A percentile compares a stretch with the other conserved stretches of the same genome.
These are phyloP conservation scores for Thymelicus acteon DNA, from an alignment of 2,888 invertebrate species.

Conservation along the genomic window DNA sequence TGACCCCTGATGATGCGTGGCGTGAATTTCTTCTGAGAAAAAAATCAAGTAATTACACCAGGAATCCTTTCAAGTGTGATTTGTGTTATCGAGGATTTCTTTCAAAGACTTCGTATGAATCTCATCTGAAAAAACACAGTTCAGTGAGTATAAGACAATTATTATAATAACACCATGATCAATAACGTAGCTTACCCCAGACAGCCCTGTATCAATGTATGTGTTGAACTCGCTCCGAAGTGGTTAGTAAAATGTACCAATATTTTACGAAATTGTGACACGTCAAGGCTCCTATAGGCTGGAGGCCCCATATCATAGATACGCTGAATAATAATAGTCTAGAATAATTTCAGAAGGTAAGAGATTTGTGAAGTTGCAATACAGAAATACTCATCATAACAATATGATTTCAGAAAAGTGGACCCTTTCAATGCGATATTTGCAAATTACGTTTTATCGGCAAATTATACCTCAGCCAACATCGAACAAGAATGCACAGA, in stretches of 20 bases:
- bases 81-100: slow-evolving; percentile 56
- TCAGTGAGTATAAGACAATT: slow-evolving; percentile 46
- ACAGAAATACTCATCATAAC: no score
- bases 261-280: no score
- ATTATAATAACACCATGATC: background rate
- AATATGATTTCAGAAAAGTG: slow-evolving; percentile 45
- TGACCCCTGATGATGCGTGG: slow-evolving; percentile 54
- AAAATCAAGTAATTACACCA: slow-evolving; percentile 55
- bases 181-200: no score
- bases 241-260: no score
- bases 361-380: no score
- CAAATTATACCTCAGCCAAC: slow-evolving; percentile 48
- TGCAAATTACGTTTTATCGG: slow-evolving; percentile 40
- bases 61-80: slow-evolving; percentile 54
- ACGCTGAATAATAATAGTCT: no score
- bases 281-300: no score
- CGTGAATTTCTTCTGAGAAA: slow-evolving; percentile 54
- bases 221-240: no score
- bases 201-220: no score
- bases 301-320: no score
- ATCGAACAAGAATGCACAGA: slow-evolving; percentile 49
- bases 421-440: slow-evolving; percentile 52
- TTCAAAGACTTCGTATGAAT: slow-evolving; percentile 50
- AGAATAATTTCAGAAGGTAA: no score
- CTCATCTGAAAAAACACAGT: slow-evolving; percentile 57